phyloP scores from a whole-genome alignment of 2,113 vertebrate species.

The Peromyscus maniculatus region DNA sequence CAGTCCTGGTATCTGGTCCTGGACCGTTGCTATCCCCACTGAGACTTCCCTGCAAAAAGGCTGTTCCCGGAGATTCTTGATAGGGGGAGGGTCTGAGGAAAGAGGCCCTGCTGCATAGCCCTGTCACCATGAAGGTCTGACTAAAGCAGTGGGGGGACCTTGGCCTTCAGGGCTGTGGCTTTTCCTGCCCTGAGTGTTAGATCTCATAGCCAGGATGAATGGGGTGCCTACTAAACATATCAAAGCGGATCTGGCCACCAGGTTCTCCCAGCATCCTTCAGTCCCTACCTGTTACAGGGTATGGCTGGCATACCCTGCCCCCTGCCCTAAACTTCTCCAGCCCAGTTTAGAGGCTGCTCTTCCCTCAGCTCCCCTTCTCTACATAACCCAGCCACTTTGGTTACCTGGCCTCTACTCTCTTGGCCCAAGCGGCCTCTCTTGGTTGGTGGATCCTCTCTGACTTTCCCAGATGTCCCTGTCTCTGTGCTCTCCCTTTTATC shows the following conservation, averaged over 20 bases:
- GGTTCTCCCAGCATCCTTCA: not conserved
- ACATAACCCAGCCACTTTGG: not conserved
- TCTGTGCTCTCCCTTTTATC: not conserved
- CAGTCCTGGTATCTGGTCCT: not conserved
- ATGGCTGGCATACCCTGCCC: not conserved
- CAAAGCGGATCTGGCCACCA: not conserved
- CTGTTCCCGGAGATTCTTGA: not conserved
- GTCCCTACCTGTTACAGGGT: not conserved
- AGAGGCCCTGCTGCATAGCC: not conserved
- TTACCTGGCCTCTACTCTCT: not conserved
- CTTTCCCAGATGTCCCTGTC: not conserved
- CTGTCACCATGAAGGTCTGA: not conserved
- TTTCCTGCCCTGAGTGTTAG: not conserved
- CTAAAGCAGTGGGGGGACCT: not conserved
- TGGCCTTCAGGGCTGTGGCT: not conserved
- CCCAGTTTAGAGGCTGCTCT: not conserved
- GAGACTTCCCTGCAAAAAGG: not conserved
- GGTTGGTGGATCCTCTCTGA: not conserved
- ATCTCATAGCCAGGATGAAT: not conserved
- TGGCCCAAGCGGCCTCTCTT: not conserved
- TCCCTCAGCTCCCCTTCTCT: not conserved
- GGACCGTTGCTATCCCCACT: not conserved
- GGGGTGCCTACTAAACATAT: not conserved
- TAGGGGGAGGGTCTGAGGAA: not conserved
- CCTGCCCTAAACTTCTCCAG: not conserved